Percentiles rank a stretch among this genome's conserved stretches.
These are phyloP conservation scores for Sebastes alutus DNA, from an alignment of 2,797 vertebrate species.

Conservation along the genomic window DNA sequence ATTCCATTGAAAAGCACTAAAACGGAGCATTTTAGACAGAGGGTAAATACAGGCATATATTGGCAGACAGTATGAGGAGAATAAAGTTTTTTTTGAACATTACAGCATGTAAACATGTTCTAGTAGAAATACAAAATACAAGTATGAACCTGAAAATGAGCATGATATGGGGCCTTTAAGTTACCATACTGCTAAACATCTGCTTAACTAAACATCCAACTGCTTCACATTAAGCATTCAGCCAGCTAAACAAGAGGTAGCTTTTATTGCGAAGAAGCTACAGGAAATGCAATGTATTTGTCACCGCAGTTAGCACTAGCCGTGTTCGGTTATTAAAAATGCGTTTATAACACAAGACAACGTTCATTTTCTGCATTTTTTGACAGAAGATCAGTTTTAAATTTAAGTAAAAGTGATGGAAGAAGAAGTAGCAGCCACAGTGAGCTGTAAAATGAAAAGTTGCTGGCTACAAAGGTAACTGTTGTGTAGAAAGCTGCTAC, in stretches of 20 bases:
- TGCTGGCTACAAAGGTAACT: neutral
- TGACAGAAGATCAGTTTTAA: neutral
- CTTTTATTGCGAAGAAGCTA: neutral
- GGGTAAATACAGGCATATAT: too few relatives aligned
- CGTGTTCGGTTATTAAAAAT: neutral
- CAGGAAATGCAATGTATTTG: neutral
- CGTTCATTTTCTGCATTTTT: neutral
- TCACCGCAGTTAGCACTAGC: neutral
- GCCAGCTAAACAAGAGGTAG: neutral
- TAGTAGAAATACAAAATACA: too few relatives aligned
- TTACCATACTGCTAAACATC: neutral
- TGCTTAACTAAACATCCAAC: neutral
- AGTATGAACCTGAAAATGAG: too few relatives aligned
- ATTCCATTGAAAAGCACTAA: too few relatives aligned
- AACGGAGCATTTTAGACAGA: too few relatives aligned
- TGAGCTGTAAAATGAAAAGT: neutral
- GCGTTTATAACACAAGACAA: neutral
- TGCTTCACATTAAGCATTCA: neutral
- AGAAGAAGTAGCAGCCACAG: neutral
- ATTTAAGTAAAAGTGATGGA: neutral
- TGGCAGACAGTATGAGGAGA: too few relatives aligned
- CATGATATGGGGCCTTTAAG: too few relatives aligned
- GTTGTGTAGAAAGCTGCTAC: too few relatives aligned
- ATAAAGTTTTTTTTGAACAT: too few relatives aligned
- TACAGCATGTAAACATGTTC: too few relatives aligned